phyloP scores from a whole-genome alignment of 2,797 vertebrate species.

The Luscinia megarhynchos region DNA sequence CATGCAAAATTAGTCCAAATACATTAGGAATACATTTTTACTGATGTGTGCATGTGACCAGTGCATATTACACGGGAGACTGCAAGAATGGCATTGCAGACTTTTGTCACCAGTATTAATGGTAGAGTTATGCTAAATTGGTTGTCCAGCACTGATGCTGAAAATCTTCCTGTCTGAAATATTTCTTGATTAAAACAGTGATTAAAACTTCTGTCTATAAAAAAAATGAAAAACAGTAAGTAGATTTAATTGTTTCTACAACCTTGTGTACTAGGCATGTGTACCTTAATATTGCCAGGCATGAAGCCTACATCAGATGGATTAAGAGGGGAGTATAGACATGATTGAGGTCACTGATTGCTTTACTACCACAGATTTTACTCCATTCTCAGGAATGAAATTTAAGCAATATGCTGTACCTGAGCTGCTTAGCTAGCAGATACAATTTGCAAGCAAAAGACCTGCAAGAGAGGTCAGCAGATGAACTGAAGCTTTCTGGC shows the following conservation, averaged over 20 bases:
- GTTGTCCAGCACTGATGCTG: background rate
- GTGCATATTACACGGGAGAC: fast-evolving
- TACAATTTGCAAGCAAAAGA: background rate
- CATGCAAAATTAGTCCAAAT: background rate
- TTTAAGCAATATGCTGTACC: background rate
- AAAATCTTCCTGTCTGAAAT: background rate
- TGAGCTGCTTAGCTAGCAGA: background rate
- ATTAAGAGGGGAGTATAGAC: background rate
- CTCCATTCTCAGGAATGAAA: background rate
- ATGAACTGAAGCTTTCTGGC: background rate
- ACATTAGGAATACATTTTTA: background rate
- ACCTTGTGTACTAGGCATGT: background rate
- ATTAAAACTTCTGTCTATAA: background rate
- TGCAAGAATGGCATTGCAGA: background rate
- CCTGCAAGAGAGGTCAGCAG: background rate
- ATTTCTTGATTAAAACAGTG: background rate
- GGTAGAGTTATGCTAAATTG: background rate
- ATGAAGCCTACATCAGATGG: background rate
- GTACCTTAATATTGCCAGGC: background rate
- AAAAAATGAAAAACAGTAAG: background rate
- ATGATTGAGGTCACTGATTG: background rate
- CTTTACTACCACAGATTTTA: background rate
- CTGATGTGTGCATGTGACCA: background rate
- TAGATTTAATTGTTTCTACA: background rate
- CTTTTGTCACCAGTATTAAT: background rate